Conservation (phyloP, 2,888 invertebrate genomes). For the Cephus pulcher region DNA sequence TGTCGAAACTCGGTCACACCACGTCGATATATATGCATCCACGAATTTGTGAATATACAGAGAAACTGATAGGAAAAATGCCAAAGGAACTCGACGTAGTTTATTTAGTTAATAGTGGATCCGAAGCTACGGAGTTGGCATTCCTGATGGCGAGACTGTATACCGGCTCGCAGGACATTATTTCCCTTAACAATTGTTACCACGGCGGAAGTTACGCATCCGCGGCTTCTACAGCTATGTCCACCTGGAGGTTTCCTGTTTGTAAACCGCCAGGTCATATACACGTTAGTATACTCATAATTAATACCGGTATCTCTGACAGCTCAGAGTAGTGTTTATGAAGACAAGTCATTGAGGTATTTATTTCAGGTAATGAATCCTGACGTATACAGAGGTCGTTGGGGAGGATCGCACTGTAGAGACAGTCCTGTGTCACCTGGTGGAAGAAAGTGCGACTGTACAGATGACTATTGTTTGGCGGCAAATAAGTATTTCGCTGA, state of each 20-base stretch:
- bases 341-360: not conserved
- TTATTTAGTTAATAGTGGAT: slow-evolving; percentile 95
- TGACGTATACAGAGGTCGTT: slow-evolving; percentile 90
- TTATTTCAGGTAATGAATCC: slow-evolving; percentile 83
- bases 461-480: slow-evolving; percentile 75
- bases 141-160: slow-evolving; percentile 86
- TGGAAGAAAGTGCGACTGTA: slow-evolving; percentile 76
- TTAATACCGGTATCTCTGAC: too few relatives aligned
- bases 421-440: slow-evolving; percentile 84
- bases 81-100: slow-evolving; percentile 90
- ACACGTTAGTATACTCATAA: slow-evolving; percentile 72
- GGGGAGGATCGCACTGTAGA: slow-evolving; percentile 89
- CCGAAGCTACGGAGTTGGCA: slow-evolving; percentile 97
- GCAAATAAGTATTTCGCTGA: slow-evolving; percentile 85
- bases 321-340: not conserved
- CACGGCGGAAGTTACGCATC: slow-evolving; percentile 91
- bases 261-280: slow-evolving; percentile 79
- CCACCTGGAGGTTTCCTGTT: slow-evolving; percentile 82
- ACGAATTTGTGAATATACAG: slow-evolving; percentile 90
- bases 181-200: slow-evolving; percentile 90
- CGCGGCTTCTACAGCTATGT: slow-evolving; percentile 84
- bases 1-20: slow-evolving; percentile 88
- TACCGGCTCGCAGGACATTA: slow-evolving; percentile 86
- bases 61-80: slow-evolving; percentile 82
- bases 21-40: slow-evolving; percentile 93